Evolutionary conservation across 2,797 vertebrate species (phyloP).

Genomic region (Phyllotis vaccarum): DNA sequence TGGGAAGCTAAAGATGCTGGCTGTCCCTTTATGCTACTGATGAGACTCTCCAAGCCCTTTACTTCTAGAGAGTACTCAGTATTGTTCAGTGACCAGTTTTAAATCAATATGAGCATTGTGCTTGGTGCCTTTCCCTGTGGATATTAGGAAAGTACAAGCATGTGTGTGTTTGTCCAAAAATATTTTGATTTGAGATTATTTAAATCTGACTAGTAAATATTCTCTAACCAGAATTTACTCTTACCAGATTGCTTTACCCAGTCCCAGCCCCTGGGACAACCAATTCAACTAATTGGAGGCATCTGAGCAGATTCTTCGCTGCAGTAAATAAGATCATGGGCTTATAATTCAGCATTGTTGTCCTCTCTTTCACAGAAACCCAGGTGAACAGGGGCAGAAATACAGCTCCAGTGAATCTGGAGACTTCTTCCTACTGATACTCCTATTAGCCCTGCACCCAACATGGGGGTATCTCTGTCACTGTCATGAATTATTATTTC

Average conservation of each 20-base stretch:
- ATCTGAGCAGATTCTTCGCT: constrained; percentile 21
- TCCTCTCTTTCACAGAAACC: not conserved
- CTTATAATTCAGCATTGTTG: not conserved
- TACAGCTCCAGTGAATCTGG: not conserved
- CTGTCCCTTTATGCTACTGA: not conserved
- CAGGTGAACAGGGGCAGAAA: not conserved
- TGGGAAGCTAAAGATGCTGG: not conserved
- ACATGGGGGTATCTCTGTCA: not conserved
- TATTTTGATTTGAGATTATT: constrained; percentile 58
- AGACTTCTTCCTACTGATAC: not conserved
- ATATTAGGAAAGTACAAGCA: not conserved
- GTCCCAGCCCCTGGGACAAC: not conserved
- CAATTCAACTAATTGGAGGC: not conserved
- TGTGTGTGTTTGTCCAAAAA: not conserved
- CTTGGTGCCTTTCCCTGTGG: too few relatives aligned
- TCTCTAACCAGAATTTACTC: constrained; percentile 27
- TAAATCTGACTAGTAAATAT: constrained; percentile 3
- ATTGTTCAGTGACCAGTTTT: not conserved
- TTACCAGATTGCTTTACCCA: not conserved
- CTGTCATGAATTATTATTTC: constrained; percentile 69
- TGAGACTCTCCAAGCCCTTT: not conserved
- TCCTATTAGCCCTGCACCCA: constrained; percentile 4
- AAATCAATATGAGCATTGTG: not conserved
- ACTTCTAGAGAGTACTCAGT: fast-evolving
- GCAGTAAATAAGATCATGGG: not conserved